A percentile compares a stretch with the other conserved stretches of the same genome.
Conservation (phyloP, 2,888 invertebrate species). For the Leptinotarsa juncta region DNA sequence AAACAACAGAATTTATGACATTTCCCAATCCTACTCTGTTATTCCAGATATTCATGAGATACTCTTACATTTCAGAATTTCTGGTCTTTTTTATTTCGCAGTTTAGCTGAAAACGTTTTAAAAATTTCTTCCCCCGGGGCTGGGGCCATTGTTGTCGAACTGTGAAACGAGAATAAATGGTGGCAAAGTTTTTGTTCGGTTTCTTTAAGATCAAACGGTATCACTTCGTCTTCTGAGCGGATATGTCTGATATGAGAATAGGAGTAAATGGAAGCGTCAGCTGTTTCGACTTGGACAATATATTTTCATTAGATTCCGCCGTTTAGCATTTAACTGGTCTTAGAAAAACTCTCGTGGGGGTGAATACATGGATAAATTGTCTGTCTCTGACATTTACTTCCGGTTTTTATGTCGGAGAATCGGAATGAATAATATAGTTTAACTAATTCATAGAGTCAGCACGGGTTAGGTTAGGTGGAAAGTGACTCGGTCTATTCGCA, state of each 20-base stretch:
- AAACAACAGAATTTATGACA: conserved; percentile 37
- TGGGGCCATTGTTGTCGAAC: conserved; percentile 30
- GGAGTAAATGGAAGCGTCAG: conserved; percentile 35
- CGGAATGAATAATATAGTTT: background rate
- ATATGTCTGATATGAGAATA: conserved; percentile 25
- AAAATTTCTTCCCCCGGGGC: conserved; percentile 28
- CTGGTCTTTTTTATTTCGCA: conserved; percentile 16
- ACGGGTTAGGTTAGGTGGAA: no score
- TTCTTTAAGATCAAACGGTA: conserved; percentile 39
- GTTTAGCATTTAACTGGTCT: conserved; percentile 4
- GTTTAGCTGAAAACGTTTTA: conserved; percentile 23
- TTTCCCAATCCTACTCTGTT: conserved; percentile 25
- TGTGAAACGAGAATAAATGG: conserved; percentile 37
- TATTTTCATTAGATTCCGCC: conserved; percentile 33
- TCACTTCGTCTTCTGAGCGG: conserved; percentile 33
- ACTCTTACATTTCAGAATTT: conserved; percentile 10
- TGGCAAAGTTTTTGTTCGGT: conserved; percentile 32
- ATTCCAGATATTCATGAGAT: conserved; percentile 34
- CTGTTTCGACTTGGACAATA: conserved; percentile 31
- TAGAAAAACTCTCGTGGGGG: background rate
- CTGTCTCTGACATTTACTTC: background rate
- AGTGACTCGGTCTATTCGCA: no score
- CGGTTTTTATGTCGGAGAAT: background rate
- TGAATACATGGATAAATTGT: conserved; percentile 3
- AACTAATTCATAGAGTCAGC: no score